Base-by-base conservation (phyloP, 2,888 invertebrate species). In the Mechanitis messenoides region DNA sequence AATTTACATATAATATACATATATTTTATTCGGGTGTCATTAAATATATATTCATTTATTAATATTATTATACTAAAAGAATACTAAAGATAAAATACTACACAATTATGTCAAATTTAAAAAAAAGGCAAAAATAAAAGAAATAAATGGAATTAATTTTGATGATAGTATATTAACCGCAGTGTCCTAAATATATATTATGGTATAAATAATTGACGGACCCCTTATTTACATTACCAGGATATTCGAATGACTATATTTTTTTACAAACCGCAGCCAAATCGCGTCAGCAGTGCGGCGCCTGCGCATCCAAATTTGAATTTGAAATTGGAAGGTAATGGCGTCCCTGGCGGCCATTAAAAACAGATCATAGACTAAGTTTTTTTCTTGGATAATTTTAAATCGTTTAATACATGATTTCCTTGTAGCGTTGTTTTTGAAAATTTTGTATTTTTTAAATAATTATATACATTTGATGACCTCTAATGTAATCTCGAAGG, bases 331-430 rank as follows among this genome's bases (percentile, higher is more conserved):
- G 82, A 79, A 73, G 74, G 71, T 82, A 82, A 83, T 80, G 72
- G 77, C 79, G 77, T 71, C 71, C 70, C 80, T 76, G 72, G 78
- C 84, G 80, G 83, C 81, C 81, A 72, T 76, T 86, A 86, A 83
- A 86, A 85, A 84, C 84, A 85, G 83, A 85, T 85, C 85, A 85
- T 84, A 85, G 84, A 78, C 62, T 68, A 67, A 60, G 66, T 53
- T 61, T 66, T 68, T 74, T 76, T 61, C 50, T 74, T 70, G 73
- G 73, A 76, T 77, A 80, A 80, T 80, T 80, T 80, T 76, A 77
- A 72, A 76, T 64, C 75, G 76, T 72, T 78, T 78, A 76, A 73
- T 71, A 66, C 65, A 68, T 68, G 71, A 73, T 75, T 74, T 74
- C 69, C 70, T 72, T 73, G 72, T 76, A 78, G 77, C 66, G 63